Conservation (phyloP, 2,113 vertebrate species). For the Zapornia atra region DNA sequence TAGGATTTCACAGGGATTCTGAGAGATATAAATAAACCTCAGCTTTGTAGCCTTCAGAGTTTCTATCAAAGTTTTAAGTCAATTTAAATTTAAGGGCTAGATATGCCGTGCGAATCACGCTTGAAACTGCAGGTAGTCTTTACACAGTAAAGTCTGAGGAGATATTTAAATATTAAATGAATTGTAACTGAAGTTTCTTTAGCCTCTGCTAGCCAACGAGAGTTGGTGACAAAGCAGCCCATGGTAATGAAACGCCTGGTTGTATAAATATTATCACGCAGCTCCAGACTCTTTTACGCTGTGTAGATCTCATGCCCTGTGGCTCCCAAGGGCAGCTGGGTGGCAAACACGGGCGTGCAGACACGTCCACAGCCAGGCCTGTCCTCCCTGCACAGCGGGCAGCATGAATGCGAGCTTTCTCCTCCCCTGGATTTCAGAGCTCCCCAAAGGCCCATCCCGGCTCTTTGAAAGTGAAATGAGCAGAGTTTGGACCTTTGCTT, state of each 20-base stretch:
- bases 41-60: neutral
- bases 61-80: neutral
- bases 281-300: neutral
- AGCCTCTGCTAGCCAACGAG: neutral
- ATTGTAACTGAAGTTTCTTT: neutral
- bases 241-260: neutral
- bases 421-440: neutral
- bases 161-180: neutral
- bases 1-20: conserved; percentile 30
- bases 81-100: neutral
- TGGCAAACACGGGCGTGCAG: neutral
- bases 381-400: neutral
- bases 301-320: neutral
- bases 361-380: neutral
- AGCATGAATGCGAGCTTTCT: neutral
- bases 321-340: neutral
- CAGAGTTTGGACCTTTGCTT: neutral
- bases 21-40: conserved; percentile 37
- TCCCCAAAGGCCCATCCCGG: neutral
- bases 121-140: neutral
- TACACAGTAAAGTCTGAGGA: neutral
- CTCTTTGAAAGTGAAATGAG: neutral
- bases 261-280: neutral
- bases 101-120: fast-evolving
- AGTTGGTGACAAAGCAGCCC: neutral